Conservation (phyloP, 2,888 invertebrate species). For the Blastobasis adustella region DNA sequence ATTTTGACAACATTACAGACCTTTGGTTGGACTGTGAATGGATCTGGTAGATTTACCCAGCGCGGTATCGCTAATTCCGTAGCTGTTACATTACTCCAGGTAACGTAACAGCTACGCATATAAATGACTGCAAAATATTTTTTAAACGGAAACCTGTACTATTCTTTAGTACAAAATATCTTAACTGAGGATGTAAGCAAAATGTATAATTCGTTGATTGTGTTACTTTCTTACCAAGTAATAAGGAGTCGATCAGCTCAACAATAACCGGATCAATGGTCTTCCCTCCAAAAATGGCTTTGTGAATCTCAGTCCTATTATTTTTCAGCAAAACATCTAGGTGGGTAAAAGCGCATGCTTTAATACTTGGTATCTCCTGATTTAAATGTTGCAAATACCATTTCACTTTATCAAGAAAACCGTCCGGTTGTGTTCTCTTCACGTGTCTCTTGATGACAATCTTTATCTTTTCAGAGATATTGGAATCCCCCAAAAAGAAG, state of each 20-base stretch:
- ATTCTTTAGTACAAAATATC: too few species aligned
- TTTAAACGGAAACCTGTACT: too few species aligned
- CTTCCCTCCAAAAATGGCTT: conserved; percentile 81
- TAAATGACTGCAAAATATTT: too few species aligned
- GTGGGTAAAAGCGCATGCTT: conserved; percentile 82
- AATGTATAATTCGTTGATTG: too few species aligned
- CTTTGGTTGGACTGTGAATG: too few species aligned
- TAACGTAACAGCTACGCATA: too few species aligned
- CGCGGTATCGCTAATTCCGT: too few species aligned
- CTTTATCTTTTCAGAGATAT: conserved; percentile 77
- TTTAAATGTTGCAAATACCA: conserved; percentile 80
- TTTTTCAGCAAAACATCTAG: conserved; percentile 80
- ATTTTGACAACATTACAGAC: too few species aligned
- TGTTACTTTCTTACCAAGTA: conserved; percentile 56
- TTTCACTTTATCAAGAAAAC: conserved; percentile 77
- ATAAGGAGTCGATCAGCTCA: conserved; percentile 79
- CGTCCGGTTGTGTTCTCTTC: conserved; percentile 65
- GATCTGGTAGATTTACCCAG: too few species aligned
- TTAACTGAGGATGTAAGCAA: too few species aligned
- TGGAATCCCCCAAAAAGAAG: conserved; percentile 85
- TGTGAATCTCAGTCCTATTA: conserved; percentile 81
- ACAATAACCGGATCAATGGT: conserved; percentile 82
- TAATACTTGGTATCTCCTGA: conserved; percentile 88
- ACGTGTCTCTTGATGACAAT: conserved; percentile 77
- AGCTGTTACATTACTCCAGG: too few species aligned